Percentiles rank a stretch among this genome's conserved stretches.
Conservation (phyloP, 2,797 vertebrate species). For the Heteromormyrus szaboi region DNA sequence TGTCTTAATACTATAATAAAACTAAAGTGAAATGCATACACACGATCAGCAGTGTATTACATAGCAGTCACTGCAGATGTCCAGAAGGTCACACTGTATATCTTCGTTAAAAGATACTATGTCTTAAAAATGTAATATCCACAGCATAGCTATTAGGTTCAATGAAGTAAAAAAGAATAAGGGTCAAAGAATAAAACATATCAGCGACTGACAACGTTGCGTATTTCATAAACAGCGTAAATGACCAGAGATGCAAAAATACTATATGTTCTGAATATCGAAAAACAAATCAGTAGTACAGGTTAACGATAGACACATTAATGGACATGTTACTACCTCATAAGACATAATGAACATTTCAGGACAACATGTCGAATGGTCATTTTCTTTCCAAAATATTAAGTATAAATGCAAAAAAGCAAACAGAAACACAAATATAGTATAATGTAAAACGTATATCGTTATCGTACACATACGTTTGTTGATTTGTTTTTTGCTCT, state of each 20-base stretch:
- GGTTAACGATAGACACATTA: background rate
- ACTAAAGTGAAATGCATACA: background rate
- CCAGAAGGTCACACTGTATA: background rate
- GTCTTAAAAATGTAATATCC: background rate
- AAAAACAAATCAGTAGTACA: background rate
- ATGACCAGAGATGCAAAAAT: background rate
- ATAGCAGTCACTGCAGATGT: background rate
- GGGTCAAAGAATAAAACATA: background rate
- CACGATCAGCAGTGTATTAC: background rate
- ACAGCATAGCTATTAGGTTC: background rate
- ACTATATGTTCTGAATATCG: background rate
- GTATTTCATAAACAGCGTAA: background rate
- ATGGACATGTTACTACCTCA: background rate
- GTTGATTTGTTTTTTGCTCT: background rate
- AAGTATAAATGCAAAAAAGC: background rate
- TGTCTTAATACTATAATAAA: background rate
- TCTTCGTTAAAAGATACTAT: background rate
- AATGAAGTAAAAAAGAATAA: background rate
- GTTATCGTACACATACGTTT: background rate
- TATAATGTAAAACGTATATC: background rate
- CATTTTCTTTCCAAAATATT: background rate
- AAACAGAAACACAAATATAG: background rate
- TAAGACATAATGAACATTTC: background rate
- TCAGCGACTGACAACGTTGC: background rate
- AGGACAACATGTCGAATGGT: background rate